Evolutionary conservation across 1,140 invertebrate species (phyloP).

Genomic region (Lasioglossum albipes): DNA sequence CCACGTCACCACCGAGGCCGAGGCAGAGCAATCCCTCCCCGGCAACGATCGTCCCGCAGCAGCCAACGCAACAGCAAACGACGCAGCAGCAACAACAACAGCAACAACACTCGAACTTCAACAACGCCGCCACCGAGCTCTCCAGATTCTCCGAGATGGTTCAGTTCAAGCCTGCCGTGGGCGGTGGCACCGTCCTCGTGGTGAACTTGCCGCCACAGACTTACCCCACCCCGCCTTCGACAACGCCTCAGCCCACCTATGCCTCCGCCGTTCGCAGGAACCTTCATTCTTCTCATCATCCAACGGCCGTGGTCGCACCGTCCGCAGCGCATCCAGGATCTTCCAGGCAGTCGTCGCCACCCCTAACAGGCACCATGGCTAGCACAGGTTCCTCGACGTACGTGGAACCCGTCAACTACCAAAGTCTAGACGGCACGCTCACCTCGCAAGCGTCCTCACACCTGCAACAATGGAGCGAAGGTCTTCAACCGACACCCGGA

Average conservation of each 20-base stretch:
- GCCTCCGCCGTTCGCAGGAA: slow-evolving; percentile 48
- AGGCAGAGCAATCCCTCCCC: slow-evolving; percentile 62
- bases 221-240: slow-evolving; percentile 69
- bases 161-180: slow-evolving; percentile 83
- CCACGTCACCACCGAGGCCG: slow-evolving; percentile 73
- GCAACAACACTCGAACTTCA: slow-evolving; percentile 73
- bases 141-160: slow-evolving; percentile 81
- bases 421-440: slow-evolving; percentile 71
- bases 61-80: slow-evolving; percentile 60
- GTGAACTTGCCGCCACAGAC: slow-evolving; percentile 87
- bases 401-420: slow-evolving; percentile 76
- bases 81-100: slow-evolving; percentile 61
- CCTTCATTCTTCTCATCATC: slow-evolving; percentile 32
- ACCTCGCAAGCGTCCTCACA: slow-evolving; percentile 69
- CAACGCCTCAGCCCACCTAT: slow-evolving; percentile 70
- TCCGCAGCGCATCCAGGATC: slow-evolving; percentile 53
- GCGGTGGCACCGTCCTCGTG: slow-evolving; percentile 87
- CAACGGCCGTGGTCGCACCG: slow-evolving; percentile 45
- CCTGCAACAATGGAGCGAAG: slow-evolving; percentile 77
- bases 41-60: slow-evolving; percentile 42
- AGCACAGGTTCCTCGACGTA: slow-evolving; percentile 82
- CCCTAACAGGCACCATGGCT: slow-evolving; percentile 75
- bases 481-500: slow-evolving; percentile 73
- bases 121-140: slow-evolving; percentile 74
- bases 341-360: slow-evolving; percentile 66